Conservation (phyloP, 2,888 invertebrate species). For the Carpatolechia fugitivella region DNA sequence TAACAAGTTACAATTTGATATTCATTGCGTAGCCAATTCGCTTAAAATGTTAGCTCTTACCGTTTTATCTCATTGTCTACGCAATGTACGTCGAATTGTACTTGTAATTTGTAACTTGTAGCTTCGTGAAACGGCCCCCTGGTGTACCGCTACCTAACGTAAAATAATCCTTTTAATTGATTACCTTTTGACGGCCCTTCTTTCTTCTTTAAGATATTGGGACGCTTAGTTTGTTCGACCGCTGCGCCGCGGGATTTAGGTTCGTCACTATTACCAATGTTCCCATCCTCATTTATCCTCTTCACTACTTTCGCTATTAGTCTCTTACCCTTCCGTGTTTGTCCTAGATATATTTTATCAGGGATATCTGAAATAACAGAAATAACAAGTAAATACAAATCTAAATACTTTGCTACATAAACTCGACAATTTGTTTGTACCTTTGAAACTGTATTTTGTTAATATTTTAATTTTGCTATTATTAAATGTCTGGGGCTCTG, state of each 20-base stretch:
- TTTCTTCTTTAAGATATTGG: neutral
- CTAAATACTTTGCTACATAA: no score
- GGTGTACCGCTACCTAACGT: no score
- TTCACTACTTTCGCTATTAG: constrained; percentile 55
- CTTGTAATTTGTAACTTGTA: no score
- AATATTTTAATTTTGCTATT: constrained; percentile 19
- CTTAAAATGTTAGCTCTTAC: no score
- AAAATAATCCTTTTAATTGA: no score
- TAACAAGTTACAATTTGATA: no score
- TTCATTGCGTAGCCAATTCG: no score
- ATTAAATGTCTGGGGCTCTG: constrained; percentile 16
- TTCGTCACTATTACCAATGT: constrained; percentile 8
- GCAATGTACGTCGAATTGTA: no score
- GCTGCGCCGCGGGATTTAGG: neutral
- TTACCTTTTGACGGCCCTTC: neutral
- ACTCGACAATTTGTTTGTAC: no score
- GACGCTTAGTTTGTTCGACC: neutral
- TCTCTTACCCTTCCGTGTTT: constrained; percentile 55
- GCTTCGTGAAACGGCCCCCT: no score
- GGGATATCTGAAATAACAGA: constrained; percentile 55
- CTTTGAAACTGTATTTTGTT: constrained; percentile 4
- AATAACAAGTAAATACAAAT: no score
- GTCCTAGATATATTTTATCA: constrained; percentile 59
- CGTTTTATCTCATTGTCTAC: no score
- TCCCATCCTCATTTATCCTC: constrained; percentile 16